A percentile compares a stretch with the other conserved stretches of the same genome.
Conservation (phyloP, 23 tunicate genomes). For the Halocynthia aurantium region DNA sequence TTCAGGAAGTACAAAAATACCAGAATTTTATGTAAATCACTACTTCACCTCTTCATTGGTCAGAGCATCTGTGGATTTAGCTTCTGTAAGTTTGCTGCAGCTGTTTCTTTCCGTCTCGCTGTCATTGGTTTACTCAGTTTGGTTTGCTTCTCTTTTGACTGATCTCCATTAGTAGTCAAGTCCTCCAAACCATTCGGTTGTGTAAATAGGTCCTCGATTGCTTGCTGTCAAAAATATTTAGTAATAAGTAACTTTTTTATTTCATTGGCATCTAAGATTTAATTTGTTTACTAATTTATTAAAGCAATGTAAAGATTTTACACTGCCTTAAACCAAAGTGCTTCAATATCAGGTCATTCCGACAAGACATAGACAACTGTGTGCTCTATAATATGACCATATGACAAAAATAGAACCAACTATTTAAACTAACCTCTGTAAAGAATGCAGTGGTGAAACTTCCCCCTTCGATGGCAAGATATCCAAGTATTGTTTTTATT, state of each 20-base stretch:
- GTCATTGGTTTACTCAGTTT: constrained; percentile 25
- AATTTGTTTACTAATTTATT: too few species aligned
- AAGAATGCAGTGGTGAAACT: constrained; percentile 87
- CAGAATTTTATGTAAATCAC: neutral
- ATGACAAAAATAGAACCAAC: neutral
- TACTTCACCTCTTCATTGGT: neutral
- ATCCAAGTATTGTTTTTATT: too few species aligned
- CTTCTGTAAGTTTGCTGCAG: constrained; percentile 26
- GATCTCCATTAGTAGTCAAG: neutral
- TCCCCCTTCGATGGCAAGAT: constrained; percentile 95
- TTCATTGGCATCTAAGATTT: too few species aligned
- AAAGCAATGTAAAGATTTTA: neutral
- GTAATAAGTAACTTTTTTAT: too few species aligned
- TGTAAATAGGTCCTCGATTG: constrained; percentile 48
- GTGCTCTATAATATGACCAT: constrained; percentile 20
- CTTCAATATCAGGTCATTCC: constrained; percentile 22
- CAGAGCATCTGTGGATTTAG: too few species aligned
- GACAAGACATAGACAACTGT: constrained; percentile 1
- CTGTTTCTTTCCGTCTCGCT: constrained; percentile 55
- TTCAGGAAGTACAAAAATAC: too few species aligned
- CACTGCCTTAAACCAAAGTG: neutral
- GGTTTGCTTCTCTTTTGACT: neutral
- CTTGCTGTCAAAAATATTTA: constrained; percentile 15
- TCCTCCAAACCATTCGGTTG: constrained; percentile 81
- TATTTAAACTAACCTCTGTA: constrained; percentile 36